These are phyloP conservation scores for Solea solea DNA, from an alignment of 2,113 vertebrate species.

Conservation along the genomic window DNA sequence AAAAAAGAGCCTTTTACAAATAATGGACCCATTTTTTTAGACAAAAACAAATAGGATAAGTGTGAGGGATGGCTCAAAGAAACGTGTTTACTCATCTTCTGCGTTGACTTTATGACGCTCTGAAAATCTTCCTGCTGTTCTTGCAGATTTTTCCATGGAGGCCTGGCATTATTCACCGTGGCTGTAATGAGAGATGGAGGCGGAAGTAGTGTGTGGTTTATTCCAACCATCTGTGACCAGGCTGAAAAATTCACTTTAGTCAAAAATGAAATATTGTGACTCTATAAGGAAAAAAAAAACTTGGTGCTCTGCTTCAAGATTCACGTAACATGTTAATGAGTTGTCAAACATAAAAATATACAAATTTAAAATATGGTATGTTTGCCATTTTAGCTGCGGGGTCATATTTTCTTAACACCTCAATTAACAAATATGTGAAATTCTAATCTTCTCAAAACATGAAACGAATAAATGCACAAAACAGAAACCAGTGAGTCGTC, in stretches of 20 bases:
- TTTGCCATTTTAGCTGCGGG: no score
- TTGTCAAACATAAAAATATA: no score
- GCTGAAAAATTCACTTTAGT: conserved; percentile 51
- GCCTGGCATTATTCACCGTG: conserved; percentile 53
- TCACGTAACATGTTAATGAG: no score
- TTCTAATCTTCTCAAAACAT: no score
- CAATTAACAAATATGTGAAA: no score
- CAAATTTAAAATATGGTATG: no score
- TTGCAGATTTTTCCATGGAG: conserved; percentile 63
- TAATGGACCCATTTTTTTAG: not conserved
- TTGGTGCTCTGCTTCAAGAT: no score
- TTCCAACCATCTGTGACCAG: conserved; percentile 69
- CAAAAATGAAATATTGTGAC: no score
- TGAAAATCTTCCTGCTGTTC: conserved; percentile 57
- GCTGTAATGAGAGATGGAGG: conserved; percentile 64
- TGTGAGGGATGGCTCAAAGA: conserved; percentile 18
- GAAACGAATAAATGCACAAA: no score
- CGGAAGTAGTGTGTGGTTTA: conserved; percentile 63
- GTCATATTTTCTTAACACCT: no score
- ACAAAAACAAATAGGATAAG: not conserved
- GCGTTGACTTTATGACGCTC: conserved; percentile 47
- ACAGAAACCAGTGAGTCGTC: no score
- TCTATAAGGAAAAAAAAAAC: no score
- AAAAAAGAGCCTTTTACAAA: not conserved
- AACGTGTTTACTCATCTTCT: conserved; percentile 20